These are phyloP conservation scores for Sinodicranocentrus sp. DNA, from an alignment of 2,888 invertebrate species.

Conservation along the genomic window DNA sequence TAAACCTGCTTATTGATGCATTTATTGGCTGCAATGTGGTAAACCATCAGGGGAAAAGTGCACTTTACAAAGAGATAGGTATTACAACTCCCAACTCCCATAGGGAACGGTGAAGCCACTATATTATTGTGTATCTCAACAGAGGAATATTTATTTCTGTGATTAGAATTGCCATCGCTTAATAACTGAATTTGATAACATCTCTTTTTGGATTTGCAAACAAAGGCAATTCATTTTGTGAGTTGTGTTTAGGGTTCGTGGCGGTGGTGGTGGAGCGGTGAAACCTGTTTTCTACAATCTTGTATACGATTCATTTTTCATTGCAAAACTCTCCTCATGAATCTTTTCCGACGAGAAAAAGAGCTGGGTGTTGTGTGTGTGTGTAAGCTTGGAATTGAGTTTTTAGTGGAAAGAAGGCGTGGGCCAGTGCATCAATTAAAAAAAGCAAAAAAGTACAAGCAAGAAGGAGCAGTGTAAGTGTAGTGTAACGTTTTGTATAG, in stretches of 20 bases:
- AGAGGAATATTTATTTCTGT: background rate
- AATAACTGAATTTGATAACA: slow-evolving; percentile 51
- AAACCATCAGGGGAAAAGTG: too few species aligned
- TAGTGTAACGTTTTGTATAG: slow-evolving; percentile 56
- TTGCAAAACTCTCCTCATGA: slow-evolving; percentile 40
- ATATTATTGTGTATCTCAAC: background rate
- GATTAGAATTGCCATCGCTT: slow-evolving; percentile 44
- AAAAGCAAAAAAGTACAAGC: slow-evolving; percentile 33
- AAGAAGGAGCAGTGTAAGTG: slow-evolving; percentile 18
- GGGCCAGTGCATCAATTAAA: slow-evolving; percentile 59
- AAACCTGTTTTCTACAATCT: slow-evolving; percentile 55
- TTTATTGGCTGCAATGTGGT: background rate
- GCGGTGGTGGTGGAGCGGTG: background rate
- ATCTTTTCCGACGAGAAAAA: slow-evolving; percentile 22
- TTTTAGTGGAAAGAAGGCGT: slow-evolving; percentile 39
- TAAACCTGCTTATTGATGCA: slow-evolving; percentile 2
- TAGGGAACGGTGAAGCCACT: too few species aligned
- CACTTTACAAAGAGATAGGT: too few species aligned
- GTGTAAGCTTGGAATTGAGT: slow-evolving; percentile 7
- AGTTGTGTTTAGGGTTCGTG: too few species aligned
- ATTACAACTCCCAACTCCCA: too few species aligned
- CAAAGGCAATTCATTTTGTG: slow-evolving; percentile 29
- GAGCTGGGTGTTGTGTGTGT: too few species aligned
- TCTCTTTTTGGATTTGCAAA: slow-evolving; percentile 46
- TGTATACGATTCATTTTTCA: slow-evolving; percentile 39